Evolutionary conservation across 2,888 invertebrate species (phyloP).

Genomic region (Hydropsyche betteni): DNA sequence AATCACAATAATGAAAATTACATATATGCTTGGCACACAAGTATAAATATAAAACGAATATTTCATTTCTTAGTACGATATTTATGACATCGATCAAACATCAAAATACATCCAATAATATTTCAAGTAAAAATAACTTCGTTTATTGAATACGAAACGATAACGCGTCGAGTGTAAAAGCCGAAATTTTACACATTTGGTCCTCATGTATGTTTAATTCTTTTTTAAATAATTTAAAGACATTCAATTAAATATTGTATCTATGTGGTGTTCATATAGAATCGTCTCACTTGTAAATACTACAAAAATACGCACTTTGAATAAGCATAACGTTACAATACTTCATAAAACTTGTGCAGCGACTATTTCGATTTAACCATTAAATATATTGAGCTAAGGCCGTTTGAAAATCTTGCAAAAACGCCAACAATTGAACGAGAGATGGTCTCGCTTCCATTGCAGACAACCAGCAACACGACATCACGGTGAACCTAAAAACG

Average conservation of each 20-base stretch:
- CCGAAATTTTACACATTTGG: constrained; percentile 4
- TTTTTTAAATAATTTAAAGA: too few species aligned
- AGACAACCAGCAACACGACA: constrained; percentile 80
- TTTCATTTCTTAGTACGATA: not conserved
- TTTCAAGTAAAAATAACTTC: too few species aligned
- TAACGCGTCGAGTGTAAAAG: too few species aligned
- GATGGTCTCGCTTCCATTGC: constrained; percentile 72
- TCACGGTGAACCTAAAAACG: constrained; percentile 70
- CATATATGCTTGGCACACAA: constrained; percentile 19
- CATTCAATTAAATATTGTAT: too few species aligned
- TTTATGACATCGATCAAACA: too few species aligned
- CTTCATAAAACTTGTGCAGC: not conserved
- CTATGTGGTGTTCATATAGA: not conserved
- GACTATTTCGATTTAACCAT: constrained; percentile 41
- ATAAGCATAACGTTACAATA: not conserved
- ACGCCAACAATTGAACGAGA: constrained; percentile 75
- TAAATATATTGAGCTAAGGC: constrained; percentile 75
- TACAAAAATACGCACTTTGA: constrained; percentile 4
- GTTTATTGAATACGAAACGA: too few species aligned
- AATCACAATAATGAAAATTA: constrained; percentile 6
- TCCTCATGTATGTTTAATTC: not conserved
- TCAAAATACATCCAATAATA: too few species aligned
- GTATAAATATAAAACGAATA: constrained; percentile 3
- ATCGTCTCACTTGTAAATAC: constrained; percentile 5
- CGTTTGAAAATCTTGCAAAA: constrained; percentile 77